phyloP scores from a whole-genome alignment of 2,797 vertebrate species.

The Nyctalus aviator region DNA sequence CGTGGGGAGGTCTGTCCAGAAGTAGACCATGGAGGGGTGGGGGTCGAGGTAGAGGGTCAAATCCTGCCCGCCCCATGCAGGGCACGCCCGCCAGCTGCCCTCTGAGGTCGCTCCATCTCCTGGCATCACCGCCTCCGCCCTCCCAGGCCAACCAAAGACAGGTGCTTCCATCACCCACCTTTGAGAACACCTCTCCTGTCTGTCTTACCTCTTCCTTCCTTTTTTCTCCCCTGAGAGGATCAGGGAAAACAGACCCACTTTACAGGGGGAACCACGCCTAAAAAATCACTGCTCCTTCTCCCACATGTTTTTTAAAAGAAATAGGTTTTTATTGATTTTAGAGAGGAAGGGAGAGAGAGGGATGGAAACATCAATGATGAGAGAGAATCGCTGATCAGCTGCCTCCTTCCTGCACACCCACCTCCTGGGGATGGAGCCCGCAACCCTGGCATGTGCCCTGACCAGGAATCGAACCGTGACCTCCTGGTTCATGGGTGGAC shows the following conservation, averaged over 20 bases:
- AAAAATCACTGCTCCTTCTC: background rate
- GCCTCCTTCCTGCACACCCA: too few relatives aligned
- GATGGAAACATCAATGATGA: too few relatives aligned
- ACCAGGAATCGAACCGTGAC: too few relatives aligned
- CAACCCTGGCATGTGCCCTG: too few relatives aligned
- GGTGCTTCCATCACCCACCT: background rate
- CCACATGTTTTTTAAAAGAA: background rate
- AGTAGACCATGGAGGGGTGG: background rate
- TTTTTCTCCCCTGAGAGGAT: background rate
- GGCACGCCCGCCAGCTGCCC: background rate
- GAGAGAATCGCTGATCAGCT: too few relatives aligned
- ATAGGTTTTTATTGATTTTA: too few relatives aligned
- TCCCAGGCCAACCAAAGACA: conserved; percentile 1
- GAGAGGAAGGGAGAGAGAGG: too few relatives aligned
- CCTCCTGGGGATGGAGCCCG: too few relatives aligned
- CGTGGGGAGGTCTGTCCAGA: background rate
- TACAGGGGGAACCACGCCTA: background rate
- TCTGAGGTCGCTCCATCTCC: background rate
- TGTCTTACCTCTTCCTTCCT: background rate
- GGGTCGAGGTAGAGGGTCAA: background rate
- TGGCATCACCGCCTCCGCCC: background rate
- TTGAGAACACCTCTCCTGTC: conserved; percentile 10
- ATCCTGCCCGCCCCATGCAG: fast-evolving
- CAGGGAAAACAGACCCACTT: conserved; percentile 47
- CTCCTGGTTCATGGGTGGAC: too few relatives aligned